Percentiles rank a stretch among this genome's conserved stretches.
phyloP scores from a whole-genome alignment of 1,140 invertebrate genomes.

The Dinothrombium tinctorium region DNA sequence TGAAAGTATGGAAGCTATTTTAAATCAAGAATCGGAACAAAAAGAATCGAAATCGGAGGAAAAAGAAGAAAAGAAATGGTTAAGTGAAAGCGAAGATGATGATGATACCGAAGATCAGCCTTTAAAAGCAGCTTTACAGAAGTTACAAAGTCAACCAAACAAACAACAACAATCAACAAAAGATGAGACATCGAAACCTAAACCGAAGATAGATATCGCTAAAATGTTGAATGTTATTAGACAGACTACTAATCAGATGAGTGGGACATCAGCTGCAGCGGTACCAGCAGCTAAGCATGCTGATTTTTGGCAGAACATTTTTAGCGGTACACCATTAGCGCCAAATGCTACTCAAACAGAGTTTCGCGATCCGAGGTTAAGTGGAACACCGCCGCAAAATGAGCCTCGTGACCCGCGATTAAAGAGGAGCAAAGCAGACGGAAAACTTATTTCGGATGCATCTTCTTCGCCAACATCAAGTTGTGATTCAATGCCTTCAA shows the following conservation, averaged over 20 bases:
- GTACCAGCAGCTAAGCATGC: neutral
- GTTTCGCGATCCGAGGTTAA: neutral
- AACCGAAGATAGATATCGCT: constrained; percentile 8
- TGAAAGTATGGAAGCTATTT: too few relatives aligned
- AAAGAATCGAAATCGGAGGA: neutral
- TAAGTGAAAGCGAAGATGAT: neutral
- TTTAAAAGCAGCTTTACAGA: constrained; percentile 1
- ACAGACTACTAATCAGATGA: constrained; percentile 1
- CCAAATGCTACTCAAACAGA: neutral
- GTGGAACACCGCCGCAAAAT: neutral
- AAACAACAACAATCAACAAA: neutral
- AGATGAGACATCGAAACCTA: neutral
- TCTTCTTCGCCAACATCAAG: neutral
- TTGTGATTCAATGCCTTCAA: neutral
- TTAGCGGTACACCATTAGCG: constrained; percentile 1
- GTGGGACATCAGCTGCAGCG: neutral
- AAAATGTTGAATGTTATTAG: constrained; percentile 10
- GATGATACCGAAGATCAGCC: constrained; percentile 4
- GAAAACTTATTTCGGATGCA: neutral
- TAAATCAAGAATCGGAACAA: too few relatives aligned
- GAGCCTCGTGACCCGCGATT: constrained; percentile 9
- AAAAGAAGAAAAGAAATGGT: neutral
- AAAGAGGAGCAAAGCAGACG: neutral
- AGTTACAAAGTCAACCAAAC: neutral
- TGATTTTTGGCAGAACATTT: constrained; percentile 11